phyloP scores from a whole-genome alignment of 30 jellyfish, hydroid and myxozoan species.

The Aurelia aurita region DNA sequence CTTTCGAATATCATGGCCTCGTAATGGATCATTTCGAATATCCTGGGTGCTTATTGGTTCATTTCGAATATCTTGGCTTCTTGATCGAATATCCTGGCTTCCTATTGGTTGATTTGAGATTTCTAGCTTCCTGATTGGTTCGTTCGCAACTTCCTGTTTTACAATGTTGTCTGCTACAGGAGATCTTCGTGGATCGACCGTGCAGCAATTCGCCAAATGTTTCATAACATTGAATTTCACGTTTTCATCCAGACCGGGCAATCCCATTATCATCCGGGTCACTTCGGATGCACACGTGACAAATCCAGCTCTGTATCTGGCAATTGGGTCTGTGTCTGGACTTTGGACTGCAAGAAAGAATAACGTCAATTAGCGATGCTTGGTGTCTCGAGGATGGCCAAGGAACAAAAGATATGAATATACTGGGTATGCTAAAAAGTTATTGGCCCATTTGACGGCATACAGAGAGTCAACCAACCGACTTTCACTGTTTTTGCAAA shows the following conservation, averaged over 20 bases:
- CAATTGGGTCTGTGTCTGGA: constrained; percentile 61
- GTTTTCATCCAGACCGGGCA: constrained; percentile 78
- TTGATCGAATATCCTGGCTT: constrained; percentile 1
- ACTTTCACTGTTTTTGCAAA: too few relatives aligned
- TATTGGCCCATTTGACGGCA: too few relatives aligned
- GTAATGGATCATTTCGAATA: not conserved
- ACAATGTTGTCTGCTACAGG: not conserved
- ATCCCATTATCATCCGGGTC: constrained; percentile 61
- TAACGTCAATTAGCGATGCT: too few relatives aligned
- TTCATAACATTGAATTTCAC: constrained; percentile 73
- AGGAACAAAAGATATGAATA: too few relatives aligned
- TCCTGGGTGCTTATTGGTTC: constrained; percentile 4
- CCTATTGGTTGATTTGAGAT: not conserved
- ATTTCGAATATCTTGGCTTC: constrained; percentile 6
- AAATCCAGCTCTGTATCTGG: constrained; percentile 77
- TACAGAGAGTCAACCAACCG: too few relatives aligned
- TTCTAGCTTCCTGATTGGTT: not conserved
- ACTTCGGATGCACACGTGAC: constrained; percentile 72
- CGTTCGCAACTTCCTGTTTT: constrained; percentile 29
- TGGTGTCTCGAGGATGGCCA: too few relatives aligned
- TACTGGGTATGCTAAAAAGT: too few relatives aligned
- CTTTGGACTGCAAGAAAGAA: constrained; percentile 39
- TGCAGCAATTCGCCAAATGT: constrained; percentile 68
- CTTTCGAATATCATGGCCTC: not conserved
- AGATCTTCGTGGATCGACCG: constrained; percentile 36